Evolutionary conservation across 2,113 vertebrate genomes (phyloP), one percentile per base, ranked within the genome.

Genomic region (Sitta europaea): DNA sequence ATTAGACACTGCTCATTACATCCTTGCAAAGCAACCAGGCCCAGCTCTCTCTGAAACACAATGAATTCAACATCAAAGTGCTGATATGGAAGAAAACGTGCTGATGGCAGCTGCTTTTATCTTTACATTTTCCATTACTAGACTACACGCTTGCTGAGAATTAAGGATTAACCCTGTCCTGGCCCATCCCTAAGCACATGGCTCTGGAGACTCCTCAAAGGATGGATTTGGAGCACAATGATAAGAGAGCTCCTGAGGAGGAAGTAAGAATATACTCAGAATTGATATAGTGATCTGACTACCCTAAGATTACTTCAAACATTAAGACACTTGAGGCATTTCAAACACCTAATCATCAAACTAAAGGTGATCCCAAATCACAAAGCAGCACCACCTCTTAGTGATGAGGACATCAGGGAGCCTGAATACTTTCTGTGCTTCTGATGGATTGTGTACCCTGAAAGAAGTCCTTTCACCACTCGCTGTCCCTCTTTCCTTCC

Each of bases 1-100:
- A 70, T 90, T 78, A 95, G 86, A 73, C 62, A 88, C 57, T 75
- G 57, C 57, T 94, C 57, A 66, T 66, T 88, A 67, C 77, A 61
- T 78, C 79, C 35, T 57, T 94, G 92, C 78, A 94, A 96, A 79
- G 28, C 48, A 88, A 53, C 23, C 57, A 62, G 45, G 27, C 73
- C 42, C n/a, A 76, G 36, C 24, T 87, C 53, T 76, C 22, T 55
- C 24, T 72, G 67, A 95, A 72, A 18, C 45, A 74, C 76, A 51
- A 19, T 77, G 71, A 94, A 86, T 89, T 89, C 48, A 63, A 19
- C 54, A 82, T 47, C 63, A 70, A 61, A 86, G 54, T 42, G 40
- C 31, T 85, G 35, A 86, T 66, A 70, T 13, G 25, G 47, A 77
- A 80, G 76, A 95, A 78, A 93, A 87, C 8, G 4, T 92, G 81